Evolutionary conservation across 2,888 invertebrate species (phyloP), one percentile per base, ranked within the genome.

Genomic region (Hirtodrosophila cameraria): DNA sequence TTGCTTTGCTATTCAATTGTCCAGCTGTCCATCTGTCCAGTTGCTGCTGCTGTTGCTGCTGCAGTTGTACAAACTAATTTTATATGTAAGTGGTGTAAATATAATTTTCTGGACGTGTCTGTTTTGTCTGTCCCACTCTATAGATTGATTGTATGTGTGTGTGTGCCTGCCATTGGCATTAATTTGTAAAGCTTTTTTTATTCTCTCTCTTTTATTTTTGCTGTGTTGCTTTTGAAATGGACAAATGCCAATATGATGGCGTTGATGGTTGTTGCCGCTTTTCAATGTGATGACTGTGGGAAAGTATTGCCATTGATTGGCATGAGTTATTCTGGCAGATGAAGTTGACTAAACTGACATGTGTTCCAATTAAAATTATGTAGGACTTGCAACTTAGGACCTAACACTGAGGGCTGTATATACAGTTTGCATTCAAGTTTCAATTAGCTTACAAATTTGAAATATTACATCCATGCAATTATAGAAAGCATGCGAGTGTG

Each of bases 61-160:
- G 78, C 72, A 75, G 52, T 86, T 82, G 83, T 86, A 81, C 83
- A 81, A 87, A 88, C 88, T 88, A 86, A 88, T 88, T 88, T 88
- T 68, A 84, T 77, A 86, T 86, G 88, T 87, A 80, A 87, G 88
- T 86, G 79, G 86, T 86, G 81, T 77, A 88, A 85, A 88, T 74
- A 88, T 72, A 86, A 83, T 86, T 86, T 88, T 86, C 88, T 88
- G 71, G 80, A 79, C 70, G 41, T 69, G 75, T 60, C 70, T 55
- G 54, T 60, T 45, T 53, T 69, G 75, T 60, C 70, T 55, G 54
- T 60, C 49, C 58, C 33, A 61, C 54, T 46, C 53, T 64, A 33
- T 59, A 36, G 38, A 50, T 46, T 60, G 78, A 48, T 59, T 36
- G 25, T 45, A 11, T 33, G 20, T 54, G n/a, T 39, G 33, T 48